Evolutionary conservation across 2,888 invertebrate species (phyloP), one percentile per base, ranked within the genome.

Genomic region (Torymus auratus): DNA sequence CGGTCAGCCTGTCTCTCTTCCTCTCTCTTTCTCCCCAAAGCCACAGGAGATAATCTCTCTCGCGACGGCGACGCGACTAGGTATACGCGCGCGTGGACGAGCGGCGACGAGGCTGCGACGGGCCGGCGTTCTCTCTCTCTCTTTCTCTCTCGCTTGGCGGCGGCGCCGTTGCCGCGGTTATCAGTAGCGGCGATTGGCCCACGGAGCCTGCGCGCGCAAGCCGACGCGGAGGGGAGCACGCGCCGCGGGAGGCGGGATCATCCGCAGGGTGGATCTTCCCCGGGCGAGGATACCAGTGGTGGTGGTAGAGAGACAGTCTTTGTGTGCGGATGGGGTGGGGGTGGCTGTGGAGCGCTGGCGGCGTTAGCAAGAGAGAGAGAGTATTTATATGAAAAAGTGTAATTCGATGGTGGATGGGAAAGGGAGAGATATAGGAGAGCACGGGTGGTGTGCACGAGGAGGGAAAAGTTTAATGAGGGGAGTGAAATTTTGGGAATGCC

Each of bases 151-250:
- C 41, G 41, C 41, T 41, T 5, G 41, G 7, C 41, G 41, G 41
- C 41, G 41, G 7, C 41, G 41, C 7, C 41, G 41, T 41, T 41
- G 41, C 88, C 87, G 88, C 86, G 87, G 88, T 90, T 90, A 90
- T 90, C 90, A 90, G 88, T 89, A 87, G 85, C 90, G 89, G 87
- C 90, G 90, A 90, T 90, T 90, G 90, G 90, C 89, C 89, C 90
- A 89, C 88, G 89, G 90, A 90, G 90, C 87, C 90, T 90, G 90
- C 90, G 90, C 90, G 88, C 85, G 82, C 81, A 83, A 83, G 80
- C 83, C 84, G 13, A 12, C 55, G 61, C 23, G 60, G 23, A 55
- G 76, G 53, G 69, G 28, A 11, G 28, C 65, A 10, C 73, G 50
- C 64, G 52, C 67, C 65, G 64, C 13, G 64, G 80, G 90, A 90